Evolutionary conservation across 2,797 vertebrate genomes (phyloP).

Genomic region (Halcyon leucocephala): DNA sequence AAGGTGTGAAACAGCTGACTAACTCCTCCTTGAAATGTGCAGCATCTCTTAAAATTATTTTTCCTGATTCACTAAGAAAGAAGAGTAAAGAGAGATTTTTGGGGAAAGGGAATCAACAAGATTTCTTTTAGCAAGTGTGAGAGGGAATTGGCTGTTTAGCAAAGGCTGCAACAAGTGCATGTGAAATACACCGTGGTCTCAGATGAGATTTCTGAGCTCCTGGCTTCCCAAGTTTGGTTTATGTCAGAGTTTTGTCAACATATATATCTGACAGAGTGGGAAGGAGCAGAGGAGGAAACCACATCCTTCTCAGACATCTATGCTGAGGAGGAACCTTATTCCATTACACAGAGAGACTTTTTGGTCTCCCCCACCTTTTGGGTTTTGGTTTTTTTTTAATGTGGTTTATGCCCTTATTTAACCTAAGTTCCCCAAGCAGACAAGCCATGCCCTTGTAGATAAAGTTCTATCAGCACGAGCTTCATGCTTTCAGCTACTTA

Average conservation of each 20-base stretch:
- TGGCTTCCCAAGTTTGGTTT: background rate
- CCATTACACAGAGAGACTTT: background rate
- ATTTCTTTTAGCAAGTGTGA: background rate
- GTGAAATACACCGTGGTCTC: background rate
- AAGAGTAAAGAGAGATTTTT: background rate
- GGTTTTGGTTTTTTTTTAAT: background rate
- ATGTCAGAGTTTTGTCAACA: background rate
- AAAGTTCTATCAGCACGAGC: background rate
- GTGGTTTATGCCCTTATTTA: background rate
- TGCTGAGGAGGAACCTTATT: background rate
- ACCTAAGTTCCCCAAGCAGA: background rate
- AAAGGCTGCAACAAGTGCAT: background rate
- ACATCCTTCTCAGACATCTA: background rate
- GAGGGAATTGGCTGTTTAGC: background rate
- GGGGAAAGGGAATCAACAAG: background rate
- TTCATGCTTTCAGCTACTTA: constrained; percentile 80
- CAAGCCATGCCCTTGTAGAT: background rate
- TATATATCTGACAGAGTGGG: background rate
- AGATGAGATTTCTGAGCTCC: background rate
- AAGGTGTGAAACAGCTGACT: background rate
- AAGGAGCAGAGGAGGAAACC: background rate
- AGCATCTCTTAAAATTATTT: background rate
- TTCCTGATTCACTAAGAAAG: background rate
- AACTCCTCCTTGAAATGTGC: background rate
- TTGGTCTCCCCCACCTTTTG: background rate